Base-by-base conservation (phyloP, 2,113 vertebrate species). In the Abramis brama region DNA sequence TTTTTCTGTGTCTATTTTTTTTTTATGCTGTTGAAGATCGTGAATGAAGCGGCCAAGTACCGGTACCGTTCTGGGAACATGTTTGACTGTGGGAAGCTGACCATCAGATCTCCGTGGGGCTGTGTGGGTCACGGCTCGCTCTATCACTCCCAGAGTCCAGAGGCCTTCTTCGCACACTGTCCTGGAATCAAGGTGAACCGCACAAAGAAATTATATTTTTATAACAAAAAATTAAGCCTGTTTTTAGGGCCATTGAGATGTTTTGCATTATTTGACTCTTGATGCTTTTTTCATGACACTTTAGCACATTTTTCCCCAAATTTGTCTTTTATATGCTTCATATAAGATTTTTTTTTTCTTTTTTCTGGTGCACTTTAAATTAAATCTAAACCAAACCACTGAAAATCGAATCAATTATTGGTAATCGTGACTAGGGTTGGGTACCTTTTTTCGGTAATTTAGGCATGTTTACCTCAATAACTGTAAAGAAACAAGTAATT, bases 11-110 rank as follows among this genome's bases (percentile, higher is more conserved):
- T 79, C n/a, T 6, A 30, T 33, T 33, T 33, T 10, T 78, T 78
- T 81, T 3, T 43, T 27, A 55, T 23, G 23, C 19, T 57, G 19
- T 43, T 52, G 12, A 1, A 99, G 98, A 99, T 99, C 85, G 97
- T 99, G 87, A 99, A 99, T 0, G 98, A 99, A 95, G 98, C 98
- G 36, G 98, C 98, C 79, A 99, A 99, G 87, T 99, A 99, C 71
- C 97, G 98, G 74, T 99, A 99, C 86, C 97, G 98, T 19, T 99
- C 98, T 11, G 98, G 97, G 23, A 97, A 99, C 92, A 89, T 99
- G 87, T 99, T 96, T 68, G 96, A 99, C 84, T 99, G 97, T 77
- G 98, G 98, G 39, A 97, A 92, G 88, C 96, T 99, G 87, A 99
- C 98, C 57, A 99, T 99, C 83, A 95, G 98, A 59, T 95, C 98